Base-by-base conservation (phyloP, 2,113 vertebrate genomes). In the Plecotus auritus region DNA sequence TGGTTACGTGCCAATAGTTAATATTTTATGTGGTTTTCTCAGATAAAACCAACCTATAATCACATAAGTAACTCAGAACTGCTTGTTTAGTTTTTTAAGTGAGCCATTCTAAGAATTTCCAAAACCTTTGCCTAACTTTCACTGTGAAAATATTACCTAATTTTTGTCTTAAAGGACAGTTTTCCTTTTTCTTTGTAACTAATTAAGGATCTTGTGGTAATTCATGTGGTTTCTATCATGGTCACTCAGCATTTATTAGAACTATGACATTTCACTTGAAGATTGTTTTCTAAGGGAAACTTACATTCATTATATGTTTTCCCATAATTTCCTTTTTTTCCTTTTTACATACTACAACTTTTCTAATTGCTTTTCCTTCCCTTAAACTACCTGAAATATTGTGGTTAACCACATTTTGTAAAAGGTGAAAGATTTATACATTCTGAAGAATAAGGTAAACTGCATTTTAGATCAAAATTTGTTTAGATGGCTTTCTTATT, bases 31-130 rank as follows among this genome's bases (percentile, higher is more conserved):
- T 97, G 61, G 23, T 90, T 95, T 95, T 93, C 88, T 95, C 32
- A 80, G 85, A 82, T 85, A 85, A 95, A 95, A 81, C n/a, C 61
- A 95, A 64, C 66, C 54, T 95, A 1, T 93, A 90, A 96, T 96
- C 95, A 93, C 8, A 5, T 73, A 85, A 86, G 26, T 72, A 77
- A 93, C 77, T 95, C 82, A 93, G 87, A 96, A 37, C 59, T 56
- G 85, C 82, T 87, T 45, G 56, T 47, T 91, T 88, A 17, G 13
- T 87, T 83, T 95, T 87, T 85, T 69, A 93, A 67, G 86, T 69
- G 66, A 93, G 42, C 28, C 3, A 42, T 70, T 88, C 28, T 42
- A 93, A 88, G 26, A 88, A 90, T 92, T 95, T 88, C 35, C 76
- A 61, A 93, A 95, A 66, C 22, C 22, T 70, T 91, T 93, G 56